Base-by-base conservation (phyloP, 2,797 vertebrate genomes). In the Acrocephalus scirpaceus region DNA sequence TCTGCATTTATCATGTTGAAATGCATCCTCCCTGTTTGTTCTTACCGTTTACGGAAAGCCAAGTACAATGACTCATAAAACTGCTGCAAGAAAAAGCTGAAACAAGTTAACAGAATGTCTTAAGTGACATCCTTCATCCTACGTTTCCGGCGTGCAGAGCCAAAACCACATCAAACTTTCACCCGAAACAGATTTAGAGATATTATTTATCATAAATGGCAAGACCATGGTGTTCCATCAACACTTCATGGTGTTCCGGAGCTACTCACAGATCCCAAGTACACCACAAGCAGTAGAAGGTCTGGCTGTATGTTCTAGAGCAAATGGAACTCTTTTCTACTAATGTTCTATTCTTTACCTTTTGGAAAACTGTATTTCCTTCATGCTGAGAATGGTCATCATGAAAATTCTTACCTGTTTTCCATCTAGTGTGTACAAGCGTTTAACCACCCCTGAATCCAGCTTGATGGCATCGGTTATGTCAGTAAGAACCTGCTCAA, bases 381-480 rank as follows among this genome's bases (percentile, higher is more conserved):
- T 80, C 38, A 25, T 19, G 40, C 40, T 70, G 48, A 66, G 70
- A 88, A 73, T 8, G 8, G 32, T 23, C n/a, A 88, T 13, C 9
- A 5, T 48, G 12, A 94, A 92, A 86, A 65, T 13, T 72, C 97
- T 98, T 98, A 99, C 99, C 99, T 98, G 98, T 91, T 99, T 99
- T 90, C 99, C 99, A 58, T 99, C 99, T 85, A 99, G 97, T 3
- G 99, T 99, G 95, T 99, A 99, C 9, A 99, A 97, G 90, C 98
- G 98, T 91, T 98, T 99, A 95, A 99, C 99, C 30, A 98, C 98
- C 54, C 99, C 99, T 4, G 99, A 99, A 98, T 99, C 99, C 92
- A 99, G 97, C 97, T 99, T 99, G 97, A 99, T 99, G 97, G 99
- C 99, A 13, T 99, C 99, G 0, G 99, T 99, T 95, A 99, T 98